Conservation (phyloP, 2,797 vertebrate species). For the Sebastes trivittatus region DNA sequence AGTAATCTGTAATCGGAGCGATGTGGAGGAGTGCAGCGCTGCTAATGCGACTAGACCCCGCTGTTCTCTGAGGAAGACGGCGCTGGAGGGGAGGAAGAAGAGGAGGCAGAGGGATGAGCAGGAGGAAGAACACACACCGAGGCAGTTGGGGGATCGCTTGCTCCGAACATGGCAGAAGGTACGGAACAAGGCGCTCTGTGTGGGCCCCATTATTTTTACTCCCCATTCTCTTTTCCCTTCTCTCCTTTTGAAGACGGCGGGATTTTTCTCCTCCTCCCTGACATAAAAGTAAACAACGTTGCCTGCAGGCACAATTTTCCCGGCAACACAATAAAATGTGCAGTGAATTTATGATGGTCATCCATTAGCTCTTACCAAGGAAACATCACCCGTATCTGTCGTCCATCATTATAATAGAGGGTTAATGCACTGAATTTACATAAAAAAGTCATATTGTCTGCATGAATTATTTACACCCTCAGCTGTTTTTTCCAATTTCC, state of each 20-base stretch:
- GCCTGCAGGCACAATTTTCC: conserved; percentile 99
- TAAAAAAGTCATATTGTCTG: conserved; percentile 99
- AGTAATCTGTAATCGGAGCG: conserved; percentile 71
- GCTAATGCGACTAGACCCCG: conserved; percentile 75
- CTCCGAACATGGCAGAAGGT: conserved; percentile 81
- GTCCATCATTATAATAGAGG: conserved; percentile 99
- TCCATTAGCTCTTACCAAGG: conserved; percentile 99
- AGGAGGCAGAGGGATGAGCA: conserved; percentile 53
- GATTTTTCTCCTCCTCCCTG: conserved; percentile 87
- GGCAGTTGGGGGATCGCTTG: conserved; percentile 69
- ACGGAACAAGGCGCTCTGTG: conserved; percentile 78
- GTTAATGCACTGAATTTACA: conserved; percentile 99
- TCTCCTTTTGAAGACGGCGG: conserved; percentile 91
- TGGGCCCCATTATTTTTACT: conserved; percentile 87
- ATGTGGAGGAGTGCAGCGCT: conserved; percentile 68
- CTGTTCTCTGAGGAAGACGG: conserved; percentile 76
- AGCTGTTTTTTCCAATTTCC: conserved; percentile 94
- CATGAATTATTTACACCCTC: conserved; percentile 99
- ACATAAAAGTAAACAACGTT: conserved; percentile 99
- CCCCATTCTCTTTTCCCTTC: conserved; percentile 75
- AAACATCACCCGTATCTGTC: conserved; percentile 99
- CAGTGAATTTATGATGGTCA: conserved; percentile 99
- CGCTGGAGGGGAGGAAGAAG: conserved; percentile 75
- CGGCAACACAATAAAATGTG: conserved; percentile 99
- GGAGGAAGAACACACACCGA: conserved; percentile 74